Conservation (phyloP, 2,888 invertebrate genomes). For the Rhingia rostrata region DNA sequence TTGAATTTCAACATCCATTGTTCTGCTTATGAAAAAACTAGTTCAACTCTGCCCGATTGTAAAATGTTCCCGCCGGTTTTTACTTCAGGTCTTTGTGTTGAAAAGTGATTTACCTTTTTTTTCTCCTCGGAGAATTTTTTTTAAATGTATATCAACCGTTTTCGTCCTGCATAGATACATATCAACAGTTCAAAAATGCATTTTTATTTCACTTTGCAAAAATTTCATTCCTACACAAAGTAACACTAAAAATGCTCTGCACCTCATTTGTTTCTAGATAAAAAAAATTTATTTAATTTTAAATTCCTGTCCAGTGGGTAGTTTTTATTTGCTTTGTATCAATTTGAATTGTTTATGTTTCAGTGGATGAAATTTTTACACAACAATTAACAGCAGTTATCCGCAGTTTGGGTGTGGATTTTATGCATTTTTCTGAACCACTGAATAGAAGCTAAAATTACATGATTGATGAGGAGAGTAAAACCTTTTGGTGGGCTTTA, state of each 20-base stretch:
- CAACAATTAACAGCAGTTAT: not conserved
- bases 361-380: constrained; percentile 5
- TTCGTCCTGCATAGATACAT: not conserved
- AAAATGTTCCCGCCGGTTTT: constrained; percentile 42
- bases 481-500: not conserved
- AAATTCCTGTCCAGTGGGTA: not conserved
- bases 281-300: not conserved
- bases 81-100: constrained; percentile 46
- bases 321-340: constrained; percentile 25
- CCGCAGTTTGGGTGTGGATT: constrained; percentile 5
- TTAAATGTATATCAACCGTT: not conserved
- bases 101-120: not conserved
- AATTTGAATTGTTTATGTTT: constrained; percentile 6
- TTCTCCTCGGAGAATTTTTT: too few species aligned
- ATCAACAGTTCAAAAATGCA: not conserved
- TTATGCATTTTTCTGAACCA: constrained; percentile 23
- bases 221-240: not conserved
- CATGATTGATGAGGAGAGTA: not conserved
- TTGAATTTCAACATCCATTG: constrained; percentile 60
- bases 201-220: not conserved
- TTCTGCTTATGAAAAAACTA: constrained; percentile 28
- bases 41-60: constrained; percentile 63
- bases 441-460: constrained; percentile 6
- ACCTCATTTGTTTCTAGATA: constrained; percentile 21
- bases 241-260: not conserved